These are phyloP conservation scores for Lasioglossum morio DNA, from an alignment of 2,888 invertebrate genomes.

Conservation along the genomic window DNA sequence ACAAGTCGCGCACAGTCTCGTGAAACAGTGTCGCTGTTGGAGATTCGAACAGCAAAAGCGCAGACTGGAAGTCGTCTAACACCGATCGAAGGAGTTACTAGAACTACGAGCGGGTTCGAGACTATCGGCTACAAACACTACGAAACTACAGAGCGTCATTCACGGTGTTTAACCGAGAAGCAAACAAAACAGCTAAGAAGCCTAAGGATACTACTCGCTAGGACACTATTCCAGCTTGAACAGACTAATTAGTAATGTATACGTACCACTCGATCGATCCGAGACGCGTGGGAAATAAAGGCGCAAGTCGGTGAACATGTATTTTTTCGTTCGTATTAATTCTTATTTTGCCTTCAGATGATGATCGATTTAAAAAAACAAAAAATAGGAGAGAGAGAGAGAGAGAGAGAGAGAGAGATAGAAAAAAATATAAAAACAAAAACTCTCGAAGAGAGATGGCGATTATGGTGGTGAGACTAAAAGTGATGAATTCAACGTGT, in stretches of 20 bases:
- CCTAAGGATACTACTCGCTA: conserved; percentile 69
- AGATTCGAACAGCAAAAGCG: conserved; percentile 37
- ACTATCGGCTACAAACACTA: conserved; percentile 19
- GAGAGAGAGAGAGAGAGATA: not conserved
- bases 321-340: conserved; percentile 70
- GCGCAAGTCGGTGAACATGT: conserved; percentile 84
- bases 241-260: conserved; percentile 73
- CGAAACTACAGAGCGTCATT: conserved; percentile 46
- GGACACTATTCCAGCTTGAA: conserved; percentile 66
- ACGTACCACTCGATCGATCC: conserved; percentile 85
- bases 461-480: conserved; percentile 69
- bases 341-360: conserved; percentile 71
- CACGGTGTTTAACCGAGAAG: conserved; percentile 55
- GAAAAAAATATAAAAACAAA: conserved; percentile 20
- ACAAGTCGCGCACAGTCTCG: not conserved
- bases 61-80: conserved; percentile 3
- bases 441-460: conserved; percentile 59
- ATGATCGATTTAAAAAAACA: conserved; percentile 41
- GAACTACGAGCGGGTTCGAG: conserved; percentile 19
- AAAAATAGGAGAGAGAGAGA: not conserved
- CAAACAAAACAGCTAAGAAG: conserved; percentile 79
- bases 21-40: not conserved
- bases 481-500: conserved; percentile 66
- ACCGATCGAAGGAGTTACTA: conserved; percentile 9
- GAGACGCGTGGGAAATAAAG: conserved; percentile 85